A percentile compares a stretch with the other conserved stretches of the same genome.
phyloP scores from a whole-genome alignment of 1,140 invertebrate species.

The Luehdorfia chinensis region DNA sequence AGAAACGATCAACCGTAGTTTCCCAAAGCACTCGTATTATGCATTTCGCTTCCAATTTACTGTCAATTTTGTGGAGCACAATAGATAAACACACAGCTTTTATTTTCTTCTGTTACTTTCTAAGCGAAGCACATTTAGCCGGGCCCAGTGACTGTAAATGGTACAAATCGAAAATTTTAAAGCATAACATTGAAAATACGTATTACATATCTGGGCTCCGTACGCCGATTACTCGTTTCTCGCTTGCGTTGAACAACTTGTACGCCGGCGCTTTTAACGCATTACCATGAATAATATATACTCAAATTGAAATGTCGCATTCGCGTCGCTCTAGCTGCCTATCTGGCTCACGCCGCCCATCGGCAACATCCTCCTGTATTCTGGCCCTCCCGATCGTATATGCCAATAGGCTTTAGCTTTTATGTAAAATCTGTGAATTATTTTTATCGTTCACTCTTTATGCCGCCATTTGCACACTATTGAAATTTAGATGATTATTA shows the following conservation, averaged over 20 bases:
- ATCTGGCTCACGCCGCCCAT: slow-evolving; percentile 39
- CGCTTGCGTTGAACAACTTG: slow-evolving; percentile 49
- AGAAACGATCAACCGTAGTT: not conserved
- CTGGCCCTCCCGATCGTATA: slow-evolving; percentile 42
- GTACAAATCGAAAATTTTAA: slow-evolving; percentile 72
- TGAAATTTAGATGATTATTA: too few relatives aligned
- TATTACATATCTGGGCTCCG: slow-evolving; percentile 46
- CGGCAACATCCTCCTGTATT: slow-evolving; percentile 49
- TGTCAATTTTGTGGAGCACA: too few relatives aligned
- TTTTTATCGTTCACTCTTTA: slow-evolving; percentile 7
- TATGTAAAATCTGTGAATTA: slow-evolving; percentile 1
- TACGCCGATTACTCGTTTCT: slow-evolving; percentile 65
- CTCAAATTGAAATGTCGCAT: slow-evolving; percentile 76
- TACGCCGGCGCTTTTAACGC: slow-evolving; percentile 69
- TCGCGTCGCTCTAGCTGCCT: slow-evolving; percentile 60
- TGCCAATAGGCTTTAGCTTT: slow-evolving; percentile 61
- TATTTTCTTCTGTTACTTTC: slow-evolving; percentile 58
- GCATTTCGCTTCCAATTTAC: too few relatives aligned
- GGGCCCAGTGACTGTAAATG: slow-evolving; percentile 54
- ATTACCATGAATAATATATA: slow-evolving; percentile 77
- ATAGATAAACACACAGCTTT: too few relatives aligned
- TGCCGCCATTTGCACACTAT: too few relatives aligned
- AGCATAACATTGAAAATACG: slow-evolving; percentile 67
- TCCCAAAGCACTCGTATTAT: not conserved
- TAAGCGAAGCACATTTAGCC: slow-evolving; percentile 57